Evolutionary conservation across 2,797 vertebrate genomes (phyloP).

Genomic region (Oreortyx pictus): DNA sequence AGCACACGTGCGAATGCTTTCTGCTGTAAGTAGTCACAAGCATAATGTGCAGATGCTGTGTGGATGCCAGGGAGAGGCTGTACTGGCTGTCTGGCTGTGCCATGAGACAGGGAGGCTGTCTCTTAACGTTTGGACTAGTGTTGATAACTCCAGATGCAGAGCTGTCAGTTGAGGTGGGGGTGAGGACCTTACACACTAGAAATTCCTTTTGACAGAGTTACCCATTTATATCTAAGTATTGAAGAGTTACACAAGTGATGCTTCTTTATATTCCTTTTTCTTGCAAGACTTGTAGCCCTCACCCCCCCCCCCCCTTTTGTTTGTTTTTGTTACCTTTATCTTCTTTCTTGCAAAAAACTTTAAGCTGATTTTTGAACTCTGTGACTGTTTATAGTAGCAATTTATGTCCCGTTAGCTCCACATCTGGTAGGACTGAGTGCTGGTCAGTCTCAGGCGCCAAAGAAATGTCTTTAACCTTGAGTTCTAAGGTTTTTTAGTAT

Average conservation of each 20-base stretch:
- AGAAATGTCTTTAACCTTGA: not conserved
- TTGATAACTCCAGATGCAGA: not conserved
- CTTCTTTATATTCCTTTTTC: not conserved
- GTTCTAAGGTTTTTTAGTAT: not conserved
- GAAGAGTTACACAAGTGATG: not conserved
- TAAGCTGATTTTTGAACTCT: not conserved
- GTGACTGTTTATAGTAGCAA: not conserved
- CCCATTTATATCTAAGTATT: not conserved
- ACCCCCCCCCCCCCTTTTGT: rapidly evolving
- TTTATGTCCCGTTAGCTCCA: not conserved
- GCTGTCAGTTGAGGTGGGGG: not conserved
- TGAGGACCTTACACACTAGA: not conserved
- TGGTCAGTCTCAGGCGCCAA: not conserved
- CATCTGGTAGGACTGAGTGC: not conserved
- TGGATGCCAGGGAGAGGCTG: not conserved
- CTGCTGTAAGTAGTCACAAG: not conserved
- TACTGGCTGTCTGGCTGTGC: not conserved
- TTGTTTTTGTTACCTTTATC: not conserved
- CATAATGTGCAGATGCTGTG: not conserved
- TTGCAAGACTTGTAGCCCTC: not conserved
- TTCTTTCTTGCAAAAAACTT: not conserved
- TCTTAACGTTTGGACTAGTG: not conserved
- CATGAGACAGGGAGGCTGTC: not conserved
- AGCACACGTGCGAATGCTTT: not conserved
- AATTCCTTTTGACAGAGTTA: constrained; percentile 25